Percentiles rank a stretch among this genome's conserved stretches.
These are phyloP conservation scores for Eospalax fontanierii DNA, from an alignment of 2,797 vertebrate genomes.

Conservation along the genomic window DNA sequence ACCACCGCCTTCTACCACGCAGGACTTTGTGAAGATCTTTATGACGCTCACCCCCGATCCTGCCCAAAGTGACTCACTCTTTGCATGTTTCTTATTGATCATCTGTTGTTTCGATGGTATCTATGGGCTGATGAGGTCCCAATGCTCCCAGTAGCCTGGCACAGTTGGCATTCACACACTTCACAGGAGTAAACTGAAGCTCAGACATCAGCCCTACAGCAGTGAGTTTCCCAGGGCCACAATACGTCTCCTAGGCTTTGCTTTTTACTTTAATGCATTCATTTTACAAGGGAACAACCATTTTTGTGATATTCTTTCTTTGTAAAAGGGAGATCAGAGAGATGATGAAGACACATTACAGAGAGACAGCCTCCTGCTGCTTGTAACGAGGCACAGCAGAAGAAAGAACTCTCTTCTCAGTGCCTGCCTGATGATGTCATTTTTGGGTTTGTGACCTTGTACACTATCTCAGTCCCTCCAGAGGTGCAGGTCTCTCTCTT, in stretches of 20 bases:
- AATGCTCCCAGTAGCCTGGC: not conserved
- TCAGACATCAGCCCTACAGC: not conserved
- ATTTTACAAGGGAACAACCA: not conserved
- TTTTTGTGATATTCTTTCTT: not conserved
- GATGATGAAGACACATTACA: not conserved
- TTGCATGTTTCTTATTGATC: not conserved
- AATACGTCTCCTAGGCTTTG: not conserved
- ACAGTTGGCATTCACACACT: not conserved
- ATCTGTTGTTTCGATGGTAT: not conserved
- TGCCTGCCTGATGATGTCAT: not conserved
- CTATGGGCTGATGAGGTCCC: not conserved
- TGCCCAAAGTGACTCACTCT: not conserved
- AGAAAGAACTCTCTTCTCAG: not conserved
- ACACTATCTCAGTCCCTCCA: not conserved
- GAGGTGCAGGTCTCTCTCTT: not conserved
- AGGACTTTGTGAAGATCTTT: not conserved
- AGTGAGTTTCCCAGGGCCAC: not conserved
- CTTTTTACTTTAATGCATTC: not conserved
- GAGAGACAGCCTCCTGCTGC: not conserved
- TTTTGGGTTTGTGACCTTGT: not conserved
- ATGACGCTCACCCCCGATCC: not conserved
- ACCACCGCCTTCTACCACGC: not conserved
- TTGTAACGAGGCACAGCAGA: not conserved
- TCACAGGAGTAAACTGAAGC: not conserved
- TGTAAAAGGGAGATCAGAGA: not conserved